phyloP scores from a whole-genome alignment of 1,140 invertebrate genomes.

The Eriocheir sinensis region DNA sequence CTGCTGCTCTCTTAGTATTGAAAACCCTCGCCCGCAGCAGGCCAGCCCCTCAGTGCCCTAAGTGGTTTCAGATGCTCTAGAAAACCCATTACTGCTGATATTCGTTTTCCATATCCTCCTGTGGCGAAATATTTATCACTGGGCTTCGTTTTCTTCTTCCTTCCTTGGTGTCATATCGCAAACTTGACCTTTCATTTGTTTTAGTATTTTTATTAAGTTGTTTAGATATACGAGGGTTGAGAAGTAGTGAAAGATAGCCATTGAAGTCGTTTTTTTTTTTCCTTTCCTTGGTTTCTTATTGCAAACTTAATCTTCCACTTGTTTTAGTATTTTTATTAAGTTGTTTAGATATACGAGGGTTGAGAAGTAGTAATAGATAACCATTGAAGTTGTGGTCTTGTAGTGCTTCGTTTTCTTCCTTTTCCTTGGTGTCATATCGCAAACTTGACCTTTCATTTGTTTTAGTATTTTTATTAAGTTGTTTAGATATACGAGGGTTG shows the following conservation, averaged over 20 bases:
- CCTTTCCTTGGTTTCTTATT: no score
- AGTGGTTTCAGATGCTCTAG: constrained; percentile 2
- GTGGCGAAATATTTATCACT: neutral
- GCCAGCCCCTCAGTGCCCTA: neutral
- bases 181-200: no score
- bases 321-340: no score
- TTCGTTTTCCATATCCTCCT: neutral
- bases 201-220: neutral
- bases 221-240: no score
- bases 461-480: neutral
- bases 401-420: neutral
- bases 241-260: no score
- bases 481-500: no score
- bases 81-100: neutral
- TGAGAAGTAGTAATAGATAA: no score
- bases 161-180: neutral
- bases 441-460: neutral
- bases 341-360: no score
- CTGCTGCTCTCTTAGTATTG: no score
- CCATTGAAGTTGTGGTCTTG: no score
- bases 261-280: no score
- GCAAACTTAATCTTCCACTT: neutral
- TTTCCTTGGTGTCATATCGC: neutral
- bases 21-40: no score
- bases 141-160: neutral